Conservation (phyloP, 1,140 invertebrate species). For the Temnothorax longispinosus region DNA sequence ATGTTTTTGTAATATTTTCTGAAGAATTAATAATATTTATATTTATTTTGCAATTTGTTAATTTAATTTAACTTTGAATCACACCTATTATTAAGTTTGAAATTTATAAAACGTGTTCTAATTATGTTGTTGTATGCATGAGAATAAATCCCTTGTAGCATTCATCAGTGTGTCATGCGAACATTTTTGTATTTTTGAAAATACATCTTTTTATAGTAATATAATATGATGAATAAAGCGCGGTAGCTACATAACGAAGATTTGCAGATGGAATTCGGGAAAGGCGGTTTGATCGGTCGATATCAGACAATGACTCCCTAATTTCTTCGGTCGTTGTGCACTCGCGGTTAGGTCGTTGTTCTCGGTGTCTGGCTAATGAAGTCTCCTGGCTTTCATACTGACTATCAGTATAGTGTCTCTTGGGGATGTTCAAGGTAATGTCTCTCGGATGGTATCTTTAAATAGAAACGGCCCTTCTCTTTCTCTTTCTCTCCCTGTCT, state of each 20-base stretch:
- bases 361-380: conserved; percentile 62
- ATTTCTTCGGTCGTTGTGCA: conserved; percentile 66
- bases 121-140: not conserved
- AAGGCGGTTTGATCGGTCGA: conserved; percentile 19
- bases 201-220: not conserved
- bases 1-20: not conserved
- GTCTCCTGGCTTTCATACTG: conserved; percentile 63
- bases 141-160: not conserved
- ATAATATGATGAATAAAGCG: not conserved
- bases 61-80: not conserved
- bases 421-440: conserved; percentile 63
- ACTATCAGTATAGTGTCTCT: conserved; percentile 65
- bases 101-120: not conserved
- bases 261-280: conserved; percentile 37
- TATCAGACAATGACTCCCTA: conserved; percentile 62
- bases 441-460: conserved; percentile 71
- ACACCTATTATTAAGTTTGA: not conserved
- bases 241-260: not conserved
- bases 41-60: not conserved
- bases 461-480: conserved; percentile 54
- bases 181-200: not conserved
- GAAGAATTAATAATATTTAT: conserved; percentile 2
- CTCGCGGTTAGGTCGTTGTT: conserved; percentile 62
- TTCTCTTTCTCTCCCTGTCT: not conserved
- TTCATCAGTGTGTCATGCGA: not conserved